Evolutionary conservation across 2,888 invertebrate genomes (phyloP).

Genomic region (Drosophila rubida): DNA sequence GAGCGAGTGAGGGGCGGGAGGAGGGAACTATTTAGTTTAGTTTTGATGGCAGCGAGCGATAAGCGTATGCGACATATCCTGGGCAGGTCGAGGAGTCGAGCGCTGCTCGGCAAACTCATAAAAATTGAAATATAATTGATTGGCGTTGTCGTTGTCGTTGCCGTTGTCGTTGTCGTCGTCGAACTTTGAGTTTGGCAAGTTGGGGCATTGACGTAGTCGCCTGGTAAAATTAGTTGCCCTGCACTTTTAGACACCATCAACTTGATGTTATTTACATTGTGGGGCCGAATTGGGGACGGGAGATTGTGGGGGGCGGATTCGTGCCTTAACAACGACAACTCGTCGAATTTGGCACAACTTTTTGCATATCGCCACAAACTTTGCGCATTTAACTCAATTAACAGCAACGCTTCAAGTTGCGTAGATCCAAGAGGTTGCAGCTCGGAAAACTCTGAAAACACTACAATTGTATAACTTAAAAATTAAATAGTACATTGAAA

Average conservation of each 20-base stretch:
- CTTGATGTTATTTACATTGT: conserved; percentile 33
- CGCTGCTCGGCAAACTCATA: conserved; percentile 53
- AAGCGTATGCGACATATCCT: conserved; percentile 49
- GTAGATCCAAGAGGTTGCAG: neutral
- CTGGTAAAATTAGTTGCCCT: conserved; percentile 64
- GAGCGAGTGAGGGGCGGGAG: neutral
- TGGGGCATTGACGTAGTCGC: conserved; percentile 66
- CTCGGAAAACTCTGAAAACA: neutral
- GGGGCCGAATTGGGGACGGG: neutral
- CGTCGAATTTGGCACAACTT: neutral
- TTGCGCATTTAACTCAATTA: conserved; percentile 70
- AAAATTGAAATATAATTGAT: conserved; percentile 80
- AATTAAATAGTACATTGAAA: neutral
- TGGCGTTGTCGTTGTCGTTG: conserved; percentile 50
- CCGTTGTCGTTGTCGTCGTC: no score
- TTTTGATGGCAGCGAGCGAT: conserved; percentile 60
- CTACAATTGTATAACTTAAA: neutral
- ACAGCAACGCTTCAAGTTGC: conserved; percentile 44
- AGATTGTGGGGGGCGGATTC: neutral
- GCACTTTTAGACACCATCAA: conserved; percentile 66
- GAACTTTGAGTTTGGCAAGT: conserved; percentile 21
- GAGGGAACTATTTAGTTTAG: conserved; percentile 13
- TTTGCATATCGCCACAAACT: conserved; percentile 29
- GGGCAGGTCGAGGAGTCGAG: neutral
- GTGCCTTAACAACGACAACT: conserved; percentile 10